Evolutionary conservation across 2,113 vertebrate species (phyloP).

Genomic region (Thalassarche chlororhynchos): DNA sequence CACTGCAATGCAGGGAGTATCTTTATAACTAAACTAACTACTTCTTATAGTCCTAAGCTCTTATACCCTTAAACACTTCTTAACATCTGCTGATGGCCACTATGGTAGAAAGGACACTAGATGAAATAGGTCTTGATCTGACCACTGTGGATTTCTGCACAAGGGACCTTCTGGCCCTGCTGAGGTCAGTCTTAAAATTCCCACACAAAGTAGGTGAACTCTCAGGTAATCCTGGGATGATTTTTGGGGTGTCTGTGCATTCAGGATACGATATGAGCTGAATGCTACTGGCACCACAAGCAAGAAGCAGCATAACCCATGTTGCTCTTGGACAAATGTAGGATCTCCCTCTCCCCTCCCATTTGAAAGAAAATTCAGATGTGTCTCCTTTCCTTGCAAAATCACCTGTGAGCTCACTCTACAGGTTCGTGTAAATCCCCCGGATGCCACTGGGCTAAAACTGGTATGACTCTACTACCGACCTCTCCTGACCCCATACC

Average conservation of each 20-base stretch:
- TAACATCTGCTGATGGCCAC: neutral
- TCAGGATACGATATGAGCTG: accelerated
- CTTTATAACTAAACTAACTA: neutral
- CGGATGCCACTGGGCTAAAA: neutral
- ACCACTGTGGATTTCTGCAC: neutral
- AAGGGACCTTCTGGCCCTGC: neutral
- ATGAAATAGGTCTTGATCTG: neutral
- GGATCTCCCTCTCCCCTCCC: neutral
- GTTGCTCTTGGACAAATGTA: neutral
- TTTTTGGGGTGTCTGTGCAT: neutral
- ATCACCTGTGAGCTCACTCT: neutral
- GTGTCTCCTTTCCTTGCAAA: neutral
- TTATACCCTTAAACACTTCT: neutral
- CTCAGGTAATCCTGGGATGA: neutral
- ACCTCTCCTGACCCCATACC: accelerated
- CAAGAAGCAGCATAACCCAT: neutral
- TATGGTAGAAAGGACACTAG: neutral
- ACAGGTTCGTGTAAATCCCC: neutral
- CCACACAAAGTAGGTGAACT: neutral
- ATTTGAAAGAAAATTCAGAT: neutral
- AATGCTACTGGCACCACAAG: neutral
- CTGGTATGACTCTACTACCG: neutral
- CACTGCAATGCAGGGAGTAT: neutral
- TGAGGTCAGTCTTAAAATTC: neutral
- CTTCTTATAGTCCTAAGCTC: neutral